Conservation (phyloP, 2,113 vertebrate genomes). For the Hippopotamus amphibius region DNA sequence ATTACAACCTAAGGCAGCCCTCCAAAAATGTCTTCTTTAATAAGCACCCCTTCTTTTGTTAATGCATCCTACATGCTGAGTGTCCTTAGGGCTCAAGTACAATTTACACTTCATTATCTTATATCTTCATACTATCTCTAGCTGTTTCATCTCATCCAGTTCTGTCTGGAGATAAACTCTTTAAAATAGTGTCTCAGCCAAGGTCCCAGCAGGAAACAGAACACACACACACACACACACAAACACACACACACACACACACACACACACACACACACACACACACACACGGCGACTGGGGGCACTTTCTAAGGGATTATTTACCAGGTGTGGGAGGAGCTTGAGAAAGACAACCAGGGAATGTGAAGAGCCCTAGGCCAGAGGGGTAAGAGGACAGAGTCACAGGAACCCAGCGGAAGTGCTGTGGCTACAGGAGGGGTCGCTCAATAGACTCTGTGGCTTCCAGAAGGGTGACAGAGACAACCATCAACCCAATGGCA, state of each 20-base stretch:
- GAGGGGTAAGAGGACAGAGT: not conserved
- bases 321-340: not conserved
- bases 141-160: not conserved
- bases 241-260: no score
- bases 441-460: no score
- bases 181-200: not conserved
- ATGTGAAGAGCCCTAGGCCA: no score
- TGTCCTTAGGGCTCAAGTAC: conserved; percentile 15
- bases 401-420: not conserved
- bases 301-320: not conserved
- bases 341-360: not conserved
- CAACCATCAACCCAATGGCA: not conserved
- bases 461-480: not conserved
- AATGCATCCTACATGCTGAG: conserved; percentile 6
- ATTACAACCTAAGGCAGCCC: conserved; percentile 8
- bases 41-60: not conserved
- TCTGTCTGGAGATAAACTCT: not conserved
- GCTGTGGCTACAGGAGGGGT: not conserved
- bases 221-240: no score
- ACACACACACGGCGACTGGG: not conserved
- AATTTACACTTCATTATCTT: conserved; percentile 40
- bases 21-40: conserved; percentile 24
- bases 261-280: no score
- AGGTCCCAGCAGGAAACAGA: not conserved
- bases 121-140: not conserved